Percentiles rank a stretch among this genome's conserved stretches.
Evolutionary conservation across 2,888 invertebrate genomes (phyloP).

Genomic region (Hirtodrosophila confusa): DNA sequence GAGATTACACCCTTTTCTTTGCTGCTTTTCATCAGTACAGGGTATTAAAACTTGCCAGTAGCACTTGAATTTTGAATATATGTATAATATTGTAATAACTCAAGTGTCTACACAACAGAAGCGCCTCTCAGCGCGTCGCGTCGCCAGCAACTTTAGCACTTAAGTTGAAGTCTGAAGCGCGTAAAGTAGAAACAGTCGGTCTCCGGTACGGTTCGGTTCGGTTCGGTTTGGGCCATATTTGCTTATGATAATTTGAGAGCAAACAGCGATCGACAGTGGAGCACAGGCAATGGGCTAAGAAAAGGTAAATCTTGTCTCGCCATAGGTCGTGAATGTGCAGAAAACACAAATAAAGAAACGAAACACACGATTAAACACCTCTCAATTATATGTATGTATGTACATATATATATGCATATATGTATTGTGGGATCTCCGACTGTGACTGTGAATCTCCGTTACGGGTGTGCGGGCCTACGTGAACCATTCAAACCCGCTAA

Average conservation of each 20-base stretch:
- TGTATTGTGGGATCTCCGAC: constrained; percentile 27
- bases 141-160: constrained; percentile 81
- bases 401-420: not conserved
- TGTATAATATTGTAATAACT: constrained; percentile 77
- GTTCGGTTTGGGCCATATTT: constrained; percentile 67
- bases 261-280: constrained; percentile 74
- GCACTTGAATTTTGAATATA: constrained; percentile 75
- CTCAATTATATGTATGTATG: constrained; percentile 81
- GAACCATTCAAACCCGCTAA: constrained; percentile 64
- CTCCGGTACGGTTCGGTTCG: constrained; percentile 1
- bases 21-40: no score
- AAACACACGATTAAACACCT: constrained; percentile 84
- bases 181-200: constrained; percentile 64
- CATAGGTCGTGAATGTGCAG: constrained; percentile 73
- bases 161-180: constrained; percentile 68
- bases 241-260: constrained; percentile 83
- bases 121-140: constrained; percentile 77
- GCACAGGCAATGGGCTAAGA: constrained; percentile 27
- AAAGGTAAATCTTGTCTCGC: constrained; percentile 59
- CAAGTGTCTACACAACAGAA: constrained; percentile 72
- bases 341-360: constrained; percentile 73
- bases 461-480: constrained; percentile 32
- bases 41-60: constrained; percentile 55
- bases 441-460: not conserved
- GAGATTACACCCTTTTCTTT: no score